Evolutionary conservation across 2,113 vertebrate species (phyloP), one percentile per base, ranked within the genome.

Genomic region (Mobula birostris): DNA sequence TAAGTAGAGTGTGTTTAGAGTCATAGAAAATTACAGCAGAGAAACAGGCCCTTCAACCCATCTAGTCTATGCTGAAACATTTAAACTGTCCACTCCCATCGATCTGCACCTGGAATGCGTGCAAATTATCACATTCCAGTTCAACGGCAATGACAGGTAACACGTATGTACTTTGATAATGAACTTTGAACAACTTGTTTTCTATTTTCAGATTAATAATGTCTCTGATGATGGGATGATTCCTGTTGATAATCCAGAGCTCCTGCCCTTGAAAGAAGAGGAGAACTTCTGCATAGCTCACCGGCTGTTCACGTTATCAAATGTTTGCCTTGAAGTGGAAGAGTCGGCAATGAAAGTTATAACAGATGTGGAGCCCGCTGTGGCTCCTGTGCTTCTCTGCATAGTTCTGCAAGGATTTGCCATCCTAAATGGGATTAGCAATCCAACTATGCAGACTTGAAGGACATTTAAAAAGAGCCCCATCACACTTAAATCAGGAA

Each of bases 341-440:
- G 96, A 96, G 40, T 96, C 97, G n/a, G 95, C 95, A 0, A 93
- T 98, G 8, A 96, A 94, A 95, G 97, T 95, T 7, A 68, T 96
- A 95, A 96, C 97, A 77, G 94, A 12, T 72, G 94, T 95, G 48
- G 95, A 95, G 2, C 94, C 97, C 0, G 94, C 95, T 17, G 94
- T 97, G 94, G 94, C 77, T 78, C 97, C 97, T 0, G 95, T 98
- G 0, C 94, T 98, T 94, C 96, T 99, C 36, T 98, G 96, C 5
- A 96, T 99, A 56, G 96, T 96, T 3, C 85, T 99, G 94, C 95
- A 94, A 27, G 97, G 98, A 56, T 96, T 99, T 36, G 94, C 94
- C 94, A 97, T 97, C 66, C 95, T 99, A 94, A 95, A 95, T 48
- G 95, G 94, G 88, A 82, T 63, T 32, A 93, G 24, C 11, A 74